Base-by-base conservation (phyloP, 2,888 invertebrate species). In the Cephonodes hylas region DNA sequence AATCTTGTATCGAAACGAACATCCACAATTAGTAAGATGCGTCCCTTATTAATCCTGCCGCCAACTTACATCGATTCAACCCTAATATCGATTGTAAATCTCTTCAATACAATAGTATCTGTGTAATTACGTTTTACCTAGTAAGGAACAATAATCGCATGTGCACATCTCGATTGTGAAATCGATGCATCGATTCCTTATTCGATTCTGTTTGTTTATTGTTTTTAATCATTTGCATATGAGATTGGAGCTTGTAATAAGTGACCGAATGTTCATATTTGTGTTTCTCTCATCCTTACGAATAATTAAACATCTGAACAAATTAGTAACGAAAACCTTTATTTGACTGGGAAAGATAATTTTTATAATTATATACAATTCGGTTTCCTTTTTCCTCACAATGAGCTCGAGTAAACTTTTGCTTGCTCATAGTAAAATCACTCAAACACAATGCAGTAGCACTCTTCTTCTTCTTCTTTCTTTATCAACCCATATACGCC, bases 111-210 rank as follows among this genome's bases (percentile, higher is more conserved):
- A 45, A 45, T 61, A 58, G 45, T 42, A 58, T 48, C 42, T 18
- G 48, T 22, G 62, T 59, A 62, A 62, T 59, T 62, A 59, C 53
- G 59, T 75, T 74, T 72, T 81, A 77, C 89, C 89, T 85, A 87
- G 81, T 89, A 88, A 79, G 89, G 90, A 80, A 88, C 85, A 88
- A 86, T 84, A 88, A 89, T 89, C 88, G 84, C 75, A 70, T 73
- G 53, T 27, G 53, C 27, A 53, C 53, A 73, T 72, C 72, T 88
- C 80, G 78, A 77, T 83, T 85, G 82, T 82, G 80, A 79, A 75
- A 80, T 79, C 81, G 81, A 78, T 77, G 79, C 74, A 83, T 83
- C 85, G 87, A 88, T 86, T 71, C 88, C 87, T 88, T 89, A 86
- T 89, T 85, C 86, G 87, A 84, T 80, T 76, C 71, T 70, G 64